Percentiles rank a stretch among this genome's conserved stretches.
Evolutionary conservation across 2,888 invertebrate species (phyloP).

Genomic region (Nasonia oneida): DNA sequence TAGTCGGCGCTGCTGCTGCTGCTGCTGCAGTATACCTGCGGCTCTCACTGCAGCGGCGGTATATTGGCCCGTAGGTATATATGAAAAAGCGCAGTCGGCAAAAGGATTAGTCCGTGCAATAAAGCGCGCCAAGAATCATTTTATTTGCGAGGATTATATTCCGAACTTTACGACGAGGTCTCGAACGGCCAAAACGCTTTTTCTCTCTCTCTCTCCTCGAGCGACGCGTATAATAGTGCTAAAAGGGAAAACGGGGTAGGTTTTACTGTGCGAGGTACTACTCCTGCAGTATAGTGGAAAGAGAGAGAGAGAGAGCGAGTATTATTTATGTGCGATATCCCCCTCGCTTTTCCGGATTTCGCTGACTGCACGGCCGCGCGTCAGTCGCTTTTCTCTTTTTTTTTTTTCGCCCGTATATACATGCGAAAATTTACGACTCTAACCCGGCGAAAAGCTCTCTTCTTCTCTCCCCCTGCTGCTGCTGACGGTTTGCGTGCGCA

Average conservation of each 20-base stretch:
- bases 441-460: not conserved
- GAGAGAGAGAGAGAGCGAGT: not conserved
- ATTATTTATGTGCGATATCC: constrained; percentile 50
- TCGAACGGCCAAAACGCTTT: not conserved
- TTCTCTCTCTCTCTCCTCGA: not conserved
- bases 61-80: too few relatives aligned
- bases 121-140: constrained; percentile 28
- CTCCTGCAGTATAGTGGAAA: not conserved
- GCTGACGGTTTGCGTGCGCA: not conserved
- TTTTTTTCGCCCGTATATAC: constrained; percentile 14
- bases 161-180: constrained; percentile 12
- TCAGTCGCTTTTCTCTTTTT: not conserved
- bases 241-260: constrained; percentile 14
- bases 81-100: not conserved
- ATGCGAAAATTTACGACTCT: constrained; percentile 57
- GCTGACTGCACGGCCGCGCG: not conserved
- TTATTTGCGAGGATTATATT: constrained; percentile 42
- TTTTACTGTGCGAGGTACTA: not conserved
- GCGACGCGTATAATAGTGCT: not conserved
- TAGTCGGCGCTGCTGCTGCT: too few relatives aligned
- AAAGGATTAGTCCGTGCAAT: not conserved
- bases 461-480: not conserved
- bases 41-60: not conserved
- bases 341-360: constrained; percentile 36
- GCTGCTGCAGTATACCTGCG: not conserved